Percentiles rank a stretch among this genome's conserved stretches.
Evolutionary conservation across 2,888 invertebrate species (phyloP).

Genomic region (Platynereis dumerilii): DNA sequence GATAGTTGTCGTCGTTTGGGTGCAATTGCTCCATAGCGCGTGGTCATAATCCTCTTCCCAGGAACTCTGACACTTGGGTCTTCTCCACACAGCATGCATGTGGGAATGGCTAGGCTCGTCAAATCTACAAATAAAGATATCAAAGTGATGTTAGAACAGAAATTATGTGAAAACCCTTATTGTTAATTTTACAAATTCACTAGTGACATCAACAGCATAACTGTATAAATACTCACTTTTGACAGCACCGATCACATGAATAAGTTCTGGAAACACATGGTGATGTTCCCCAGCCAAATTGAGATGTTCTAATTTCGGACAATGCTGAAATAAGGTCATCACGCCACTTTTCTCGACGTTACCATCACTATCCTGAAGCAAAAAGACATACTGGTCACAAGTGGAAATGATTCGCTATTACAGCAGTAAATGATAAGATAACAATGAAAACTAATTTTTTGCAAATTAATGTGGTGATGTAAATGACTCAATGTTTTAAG

Average conservation of each 20-base stretch:
- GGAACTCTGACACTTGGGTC: constrained; percentile 8
- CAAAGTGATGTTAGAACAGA: no score
- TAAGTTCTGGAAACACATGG: constrained; percentile 32
- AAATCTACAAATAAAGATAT: constrained; percentile 38
- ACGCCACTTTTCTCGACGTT: constrained; percentile 37
- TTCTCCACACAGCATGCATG: constrained; percentile 43
- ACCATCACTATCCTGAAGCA: constrained; percentile 17
- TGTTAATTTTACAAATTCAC: neutral
- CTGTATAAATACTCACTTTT: no score
- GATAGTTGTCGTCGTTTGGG: no score
- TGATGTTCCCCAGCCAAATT: constrained; percentile 53
- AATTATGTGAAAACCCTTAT: neutral
- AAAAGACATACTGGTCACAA: constrained; percentile 6
- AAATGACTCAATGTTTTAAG: no score
- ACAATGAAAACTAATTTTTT: no score
- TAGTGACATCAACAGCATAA: no score
- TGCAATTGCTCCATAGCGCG: no score
- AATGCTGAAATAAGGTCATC: constrained; percentile 41
- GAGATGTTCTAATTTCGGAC: constrained; percentile 43
- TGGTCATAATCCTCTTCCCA: no score
- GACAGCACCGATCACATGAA: no score
- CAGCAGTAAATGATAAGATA: no score
- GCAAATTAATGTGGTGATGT: no score
- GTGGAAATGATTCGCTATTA: no score
- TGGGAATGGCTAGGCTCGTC: constrained; percentile 44